Evolutionary conservation across 2,797 vertebrate genomes (phyloP).

Genomic region (Silurus aristotelis): DNA sequence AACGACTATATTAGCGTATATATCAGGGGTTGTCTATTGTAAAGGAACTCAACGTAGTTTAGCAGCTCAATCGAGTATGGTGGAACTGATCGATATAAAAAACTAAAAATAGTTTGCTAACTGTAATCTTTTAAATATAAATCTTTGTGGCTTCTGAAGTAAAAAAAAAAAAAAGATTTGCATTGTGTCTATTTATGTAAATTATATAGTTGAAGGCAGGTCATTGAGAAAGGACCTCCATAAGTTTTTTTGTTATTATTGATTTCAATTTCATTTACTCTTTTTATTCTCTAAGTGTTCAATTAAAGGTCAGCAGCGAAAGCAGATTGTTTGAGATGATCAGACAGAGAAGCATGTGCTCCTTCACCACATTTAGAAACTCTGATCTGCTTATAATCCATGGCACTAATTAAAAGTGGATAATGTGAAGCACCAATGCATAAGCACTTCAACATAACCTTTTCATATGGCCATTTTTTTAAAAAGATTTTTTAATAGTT

Average conservation of each 20-base stretch:
- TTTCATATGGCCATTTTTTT: neutral
- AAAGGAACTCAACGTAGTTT: neutral
- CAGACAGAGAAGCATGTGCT: neutral
- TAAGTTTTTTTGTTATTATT: neutral
- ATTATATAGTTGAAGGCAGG: slow-evolving; percentile 7
- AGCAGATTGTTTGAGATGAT: neutral
- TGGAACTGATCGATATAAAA: neutral
- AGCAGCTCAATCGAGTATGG: neutral
- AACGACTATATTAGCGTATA: neutral
- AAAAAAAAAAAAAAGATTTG: neutral
- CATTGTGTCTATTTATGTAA: neutral
- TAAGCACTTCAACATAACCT: neutral
- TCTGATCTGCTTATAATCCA: neutral
- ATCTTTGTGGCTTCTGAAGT: neutral
- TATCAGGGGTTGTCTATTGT: neutral
- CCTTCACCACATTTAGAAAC: neutral
- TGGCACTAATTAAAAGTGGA: neutral
- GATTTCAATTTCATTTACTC: neutral
- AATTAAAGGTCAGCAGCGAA: neutral
- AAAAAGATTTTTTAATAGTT: no score
- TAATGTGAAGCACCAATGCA: neutral
- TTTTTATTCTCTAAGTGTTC: neutral
- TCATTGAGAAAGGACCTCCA: neutral
- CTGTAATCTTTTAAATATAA: neutral
- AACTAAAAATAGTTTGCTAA: neutral